Percentiles rank a stretch among this genome's conserved stretches.
These are phyloP conservation scores for Ceratotherium simum DNA, from an alignment of 2,113 vertebrate species.

Conservation along the genomic window DNA sequence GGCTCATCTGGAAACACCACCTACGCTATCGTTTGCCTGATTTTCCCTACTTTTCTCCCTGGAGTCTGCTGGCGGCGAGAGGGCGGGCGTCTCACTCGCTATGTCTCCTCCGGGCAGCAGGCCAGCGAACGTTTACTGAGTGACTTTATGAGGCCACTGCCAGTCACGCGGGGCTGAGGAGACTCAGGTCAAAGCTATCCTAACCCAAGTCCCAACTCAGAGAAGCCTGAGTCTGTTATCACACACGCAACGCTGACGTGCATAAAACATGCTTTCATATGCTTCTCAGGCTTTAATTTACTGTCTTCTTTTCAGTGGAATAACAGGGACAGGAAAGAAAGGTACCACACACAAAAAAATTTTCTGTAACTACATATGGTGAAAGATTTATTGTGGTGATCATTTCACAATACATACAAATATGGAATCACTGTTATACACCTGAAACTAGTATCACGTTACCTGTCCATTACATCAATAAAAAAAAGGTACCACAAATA, in stretches of 20 bases:
- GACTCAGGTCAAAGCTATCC: background rate
- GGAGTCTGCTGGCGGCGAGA: background rate
- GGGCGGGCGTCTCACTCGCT: background rate
- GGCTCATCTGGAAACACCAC: background rate
- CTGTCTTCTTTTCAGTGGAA: background rate
- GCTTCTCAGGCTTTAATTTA: background rate
- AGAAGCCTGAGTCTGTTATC: background rate
- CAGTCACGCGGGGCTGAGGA: background rate
- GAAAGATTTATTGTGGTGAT: no score
- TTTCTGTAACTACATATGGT: no score
- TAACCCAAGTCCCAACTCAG: background rate
- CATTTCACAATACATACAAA: no score
- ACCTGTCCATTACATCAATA: no score
- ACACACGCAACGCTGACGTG: background rate
- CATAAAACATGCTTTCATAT: background rate
- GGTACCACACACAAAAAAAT: no score
- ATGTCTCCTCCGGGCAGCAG: background rate
- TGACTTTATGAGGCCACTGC: background rate
- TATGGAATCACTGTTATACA: no score
- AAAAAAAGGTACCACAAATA: background rate
- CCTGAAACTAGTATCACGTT: no score
- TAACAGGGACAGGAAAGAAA: background rate
- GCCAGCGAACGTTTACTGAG: background rate
- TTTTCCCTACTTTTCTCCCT: background rate
- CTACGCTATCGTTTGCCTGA: accelerated